phyloP scores from a whole-genome alignment of 2,888 invertebrate species.

The Chalcosyrphus nemorum region DNA sequence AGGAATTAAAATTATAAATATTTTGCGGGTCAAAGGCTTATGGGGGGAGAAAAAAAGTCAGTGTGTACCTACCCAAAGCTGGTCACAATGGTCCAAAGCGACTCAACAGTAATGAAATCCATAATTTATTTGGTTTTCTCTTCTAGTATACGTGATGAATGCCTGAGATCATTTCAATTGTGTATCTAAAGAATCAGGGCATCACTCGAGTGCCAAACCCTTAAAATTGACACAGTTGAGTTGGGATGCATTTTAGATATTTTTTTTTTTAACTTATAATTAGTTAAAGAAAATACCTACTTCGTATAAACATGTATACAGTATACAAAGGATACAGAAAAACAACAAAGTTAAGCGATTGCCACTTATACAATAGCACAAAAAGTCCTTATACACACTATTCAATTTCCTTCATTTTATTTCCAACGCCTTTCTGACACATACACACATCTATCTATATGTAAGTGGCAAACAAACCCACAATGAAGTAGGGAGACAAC shows the following conservation, averaged over 20 bases:
- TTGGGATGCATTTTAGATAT: not conserved
- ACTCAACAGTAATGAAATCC: conserved; percentile 42
- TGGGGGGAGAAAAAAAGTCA: conserved; percentile 12
- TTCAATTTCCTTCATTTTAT: conserved; percentile 69
- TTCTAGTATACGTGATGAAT: conserved; percentile 25
- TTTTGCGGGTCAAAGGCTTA: conserved; percentile 25
- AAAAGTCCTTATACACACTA: conserved; percentile 70
- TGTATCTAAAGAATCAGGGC: not conserved
- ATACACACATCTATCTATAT: conserved; percentile 28
- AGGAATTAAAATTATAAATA: conserved; percentile 6
- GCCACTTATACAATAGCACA: conserved; percentile 62
- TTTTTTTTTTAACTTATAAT: conserved; percentile 1
- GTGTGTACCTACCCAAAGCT: conserved; percentile 52
- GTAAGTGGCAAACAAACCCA: conserved; percentile 51
- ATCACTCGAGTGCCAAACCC: not conserved
- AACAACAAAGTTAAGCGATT: conserved; percentile 60
- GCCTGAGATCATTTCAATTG: conserved; percentile 15
- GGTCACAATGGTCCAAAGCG: conserved; percentile 7
- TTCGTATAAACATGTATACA: conserved; percentile 16
- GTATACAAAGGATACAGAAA: conserved; percentile 60
- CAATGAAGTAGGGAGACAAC: conserved; percentile 47
- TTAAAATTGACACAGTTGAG: not conserved
- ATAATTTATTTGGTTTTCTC: conserved; percentile 40
- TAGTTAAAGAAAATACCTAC: conserved; percentile 33
- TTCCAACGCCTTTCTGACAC: conserved; percentile 64